Evolutionary conservation across 2,888 invertebrate species (phyloP), one percentile per base, ranked within the genome.

Genomic region (Dicranocentrus wangi): DNA sequence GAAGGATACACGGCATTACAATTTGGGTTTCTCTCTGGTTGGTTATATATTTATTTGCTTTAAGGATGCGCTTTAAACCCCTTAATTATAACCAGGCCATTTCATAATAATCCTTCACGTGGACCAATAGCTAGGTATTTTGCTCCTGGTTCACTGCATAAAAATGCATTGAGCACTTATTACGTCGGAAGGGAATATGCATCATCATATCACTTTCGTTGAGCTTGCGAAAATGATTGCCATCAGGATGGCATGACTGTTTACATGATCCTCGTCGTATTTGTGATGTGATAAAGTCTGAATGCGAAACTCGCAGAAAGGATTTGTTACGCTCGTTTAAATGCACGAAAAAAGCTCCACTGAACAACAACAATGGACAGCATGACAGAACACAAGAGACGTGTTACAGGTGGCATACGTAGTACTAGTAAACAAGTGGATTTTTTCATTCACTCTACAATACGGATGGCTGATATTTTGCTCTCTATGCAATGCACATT

Each of bases 31-130:
- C 5, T 7, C n/a, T 51, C 3, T n/a, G 51, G 51, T 51, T 39
- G 39, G n/a, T 51, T 51, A n/a, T 5, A n/a, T n/a, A n/a, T n/a
- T 70, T 70, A 21, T 43, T 58, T 70, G 43, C 39, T 70, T n/a
- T 72, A 72, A 47, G 43, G 73, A 63, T 65, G 65, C 7, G 17
- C 17, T 60, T 69, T 32, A 60, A 42, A 77, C 21, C 63, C 61
- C 5, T 43, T 51, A 63, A 47, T 55, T 55, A 66, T 53, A 23
- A 42, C 28, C 21, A 32, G 32, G 21, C n/a, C 69, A 32, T 61
- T 77, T 69, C 61, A 58, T 69, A n/a, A 27, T 13, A 68, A 66
- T 77, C 70, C 69, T 77, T 77, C 77, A 55, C 55, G 32, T 32
- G 32, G 10, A 32, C 10, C 32, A 32, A n/a, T n/a, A n/a, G n/a